Conservation (phyloP, 2,113 vertebrate genomes). For the Silurus meridionalis region DNA sequence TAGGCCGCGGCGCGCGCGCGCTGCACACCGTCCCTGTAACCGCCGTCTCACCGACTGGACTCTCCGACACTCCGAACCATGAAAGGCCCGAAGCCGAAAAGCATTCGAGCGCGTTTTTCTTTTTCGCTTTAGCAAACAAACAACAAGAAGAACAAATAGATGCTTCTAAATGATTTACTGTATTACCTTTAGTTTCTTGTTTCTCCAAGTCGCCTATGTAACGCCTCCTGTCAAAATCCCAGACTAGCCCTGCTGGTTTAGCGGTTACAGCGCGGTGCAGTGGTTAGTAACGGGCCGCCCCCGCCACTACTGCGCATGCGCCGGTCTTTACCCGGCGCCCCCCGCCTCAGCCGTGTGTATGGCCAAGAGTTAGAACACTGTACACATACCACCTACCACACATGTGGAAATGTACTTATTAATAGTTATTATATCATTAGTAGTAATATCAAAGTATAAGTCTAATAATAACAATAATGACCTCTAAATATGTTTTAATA, state of each 20-base stretch:
- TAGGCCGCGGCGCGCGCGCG: neutral
- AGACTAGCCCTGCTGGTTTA: slow-evolving; percentile 25
- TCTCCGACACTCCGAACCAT: neutral
- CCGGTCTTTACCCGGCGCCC: slow-evolving; percentile 56
- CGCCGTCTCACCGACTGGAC: neutral
- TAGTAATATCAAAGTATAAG: too few relatives aligned
- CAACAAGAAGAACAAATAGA: neutral
- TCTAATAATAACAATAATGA: too few relatives aligned
- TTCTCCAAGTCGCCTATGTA: neutral
- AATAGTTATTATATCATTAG: too few relatives aligned
- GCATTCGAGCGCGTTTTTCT: too few relatives aligned
- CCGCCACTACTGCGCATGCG: slow-evolving; percentile 57
- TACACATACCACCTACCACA: too few relatives aligned
- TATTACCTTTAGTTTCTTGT: neutral
- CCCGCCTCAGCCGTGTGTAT: neutral
- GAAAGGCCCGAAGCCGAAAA: neutral
- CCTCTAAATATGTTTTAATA: too few relatives aligned
- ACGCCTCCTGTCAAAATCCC: slow-evolving; percentile 39
- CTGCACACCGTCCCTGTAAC: neutral
- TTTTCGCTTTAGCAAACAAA: neutral
- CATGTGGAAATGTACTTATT: too few relatives aligned
- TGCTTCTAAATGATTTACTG: neutral
- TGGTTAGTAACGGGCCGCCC: slow-evolving; percentile 68
- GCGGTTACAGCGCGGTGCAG: slow-evolving; percentile 60
- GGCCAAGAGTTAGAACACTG: too few relatives aligned